These are phyloP conservation scores for Ennomos fuscantarius DNA, from an alignment of 2,888 invertebrate genomes.

Conservation along the genomic window DNA sequence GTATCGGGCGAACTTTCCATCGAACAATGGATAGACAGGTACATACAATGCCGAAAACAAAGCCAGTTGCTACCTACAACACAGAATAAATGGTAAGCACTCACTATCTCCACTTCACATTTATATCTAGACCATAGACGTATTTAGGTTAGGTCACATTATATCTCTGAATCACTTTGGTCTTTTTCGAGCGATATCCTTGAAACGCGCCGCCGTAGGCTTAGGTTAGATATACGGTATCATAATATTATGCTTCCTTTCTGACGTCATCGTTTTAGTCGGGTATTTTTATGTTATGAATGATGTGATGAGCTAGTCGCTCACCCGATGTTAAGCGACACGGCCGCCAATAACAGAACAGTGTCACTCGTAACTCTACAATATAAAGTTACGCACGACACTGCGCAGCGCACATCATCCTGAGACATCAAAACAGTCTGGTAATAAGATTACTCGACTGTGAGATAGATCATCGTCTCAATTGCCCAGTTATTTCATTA, in stretches of 20 bases:
- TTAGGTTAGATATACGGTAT: not conserved
- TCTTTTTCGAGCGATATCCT: conserved; percentile 3
- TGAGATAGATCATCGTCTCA: no score
- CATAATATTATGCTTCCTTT: not conserved
- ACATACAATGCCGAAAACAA: conserved; percentile 32
- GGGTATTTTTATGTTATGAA: not conserved
- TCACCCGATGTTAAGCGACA: no score
- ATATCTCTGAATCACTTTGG: conserved; percentile 7
- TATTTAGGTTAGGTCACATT: conserved; percentile 7
- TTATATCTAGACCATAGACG: conserved; percentile 5
- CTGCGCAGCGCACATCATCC: no score
- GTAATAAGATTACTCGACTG: no score
- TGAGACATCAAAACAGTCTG: no score
- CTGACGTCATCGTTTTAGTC: not conserved
- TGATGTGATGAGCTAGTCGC: no score
- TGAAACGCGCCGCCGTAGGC: not conserved
- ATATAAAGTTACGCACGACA: no score
- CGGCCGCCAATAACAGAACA: no score
- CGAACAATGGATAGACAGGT: conserved; percentile 33
- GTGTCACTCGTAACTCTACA: no score
- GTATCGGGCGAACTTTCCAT: conserved; percentile 32
- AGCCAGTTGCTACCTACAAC: conserved; percentile 3
- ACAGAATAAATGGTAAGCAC: no score
- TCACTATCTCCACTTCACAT: not conserved
- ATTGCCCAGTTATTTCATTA: no score